Conservation (phyloP, 2,888 invertebrate species). For the Malthinus seriepunctatus region DNA sequence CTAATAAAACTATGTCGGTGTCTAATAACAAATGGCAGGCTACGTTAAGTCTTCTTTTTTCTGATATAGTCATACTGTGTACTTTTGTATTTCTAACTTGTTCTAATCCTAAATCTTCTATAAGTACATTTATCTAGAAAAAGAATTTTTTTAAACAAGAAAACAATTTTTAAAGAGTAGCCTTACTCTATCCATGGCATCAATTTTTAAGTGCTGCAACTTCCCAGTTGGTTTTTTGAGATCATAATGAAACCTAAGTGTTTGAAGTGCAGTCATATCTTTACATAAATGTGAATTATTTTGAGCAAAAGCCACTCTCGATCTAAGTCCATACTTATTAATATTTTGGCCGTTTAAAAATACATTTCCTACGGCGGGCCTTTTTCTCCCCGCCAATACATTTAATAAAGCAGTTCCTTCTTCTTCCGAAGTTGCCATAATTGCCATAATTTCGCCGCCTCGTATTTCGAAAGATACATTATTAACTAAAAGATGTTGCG, state of each 20-base stretch:
- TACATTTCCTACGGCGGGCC: slow-evolving; percentile 70
- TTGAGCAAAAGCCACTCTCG: slow-evolving; percentile 76
- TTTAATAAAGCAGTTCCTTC: slow-evolving; percentile 88
- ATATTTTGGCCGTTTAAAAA: slow-evolving; percentile 86
- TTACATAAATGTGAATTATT: slow-evolving; percentile 78
- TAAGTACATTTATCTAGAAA: slow-evolving; percentile 79
- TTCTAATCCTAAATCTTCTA: slow-evolving; percentile 89
- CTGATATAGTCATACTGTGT: slow-evolving; percentile 83
- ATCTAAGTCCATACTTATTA: slow-evolving; percentile 68
- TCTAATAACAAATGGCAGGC: slow-evolving; percentile 88
- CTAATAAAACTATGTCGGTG: slow-evolving; percentile 83
- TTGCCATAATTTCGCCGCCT: slow-evolving; percentile 88
- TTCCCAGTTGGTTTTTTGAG: slow-evolving; percentile 67
- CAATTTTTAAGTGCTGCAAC: slow-evolving; percentile 67
- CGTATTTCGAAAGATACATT: slow-evolving; percentile 86
- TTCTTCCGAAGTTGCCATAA: slow-evolving; percentile 85
- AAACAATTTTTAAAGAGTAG: slow-evolving; percentile 8
- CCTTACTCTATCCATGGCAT: slow-evolving; percentile 73
- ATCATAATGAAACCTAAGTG: slow-evolving; percentile 81
- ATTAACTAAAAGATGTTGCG: slow-evolving; percentile 54
- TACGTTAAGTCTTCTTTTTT: slow-evolving; percentile 82
- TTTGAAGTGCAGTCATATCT: slow-evolving; percentile 88
- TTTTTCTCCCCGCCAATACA: slow-evolving; percentile 76
- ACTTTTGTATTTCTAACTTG: slow-evolving; percentile 88
- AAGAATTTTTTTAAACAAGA: not conserved